Conservation (phyloP, 1,140 invertebrate species). For the Chrysoperla carnea region DNA sequence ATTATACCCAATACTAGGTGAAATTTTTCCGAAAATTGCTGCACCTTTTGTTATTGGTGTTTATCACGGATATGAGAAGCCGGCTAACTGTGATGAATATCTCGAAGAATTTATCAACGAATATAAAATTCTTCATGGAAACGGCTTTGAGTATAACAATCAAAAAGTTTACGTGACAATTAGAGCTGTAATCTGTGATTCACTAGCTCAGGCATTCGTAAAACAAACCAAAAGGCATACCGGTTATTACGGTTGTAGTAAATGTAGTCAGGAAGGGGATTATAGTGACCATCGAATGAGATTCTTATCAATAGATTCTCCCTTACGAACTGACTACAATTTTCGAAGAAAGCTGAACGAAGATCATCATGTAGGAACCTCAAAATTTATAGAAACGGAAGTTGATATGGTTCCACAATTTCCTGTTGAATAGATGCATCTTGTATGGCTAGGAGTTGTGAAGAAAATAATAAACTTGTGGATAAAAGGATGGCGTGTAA, state of each 20-base stretch:
- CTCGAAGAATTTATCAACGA: too few species aligned
- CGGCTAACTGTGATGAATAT: too few species aligned
- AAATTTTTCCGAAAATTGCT: too few species aligned
- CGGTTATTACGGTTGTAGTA: constrained; percentile 3
- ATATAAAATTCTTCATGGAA: too few species aligned
- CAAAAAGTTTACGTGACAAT: neutral
- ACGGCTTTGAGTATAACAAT: neutral
- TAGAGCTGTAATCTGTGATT: constrained; percentile 1
- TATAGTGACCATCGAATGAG: neutral
- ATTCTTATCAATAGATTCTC: neutral
- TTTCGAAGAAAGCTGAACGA: neutral
- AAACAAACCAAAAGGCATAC: constrained; percentile 2
- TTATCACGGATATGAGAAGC: too few species aligned
- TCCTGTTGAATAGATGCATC: neutral
- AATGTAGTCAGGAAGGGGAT: constrained; percentile 2
- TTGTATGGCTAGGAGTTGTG: neutral
- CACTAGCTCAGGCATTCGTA: constrained; percentile 1
- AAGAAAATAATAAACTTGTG: neutral
- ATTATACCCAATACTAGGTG: too few species aligned
- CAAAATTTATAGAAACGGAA: neutral
- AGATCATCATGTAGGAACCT: neutral
- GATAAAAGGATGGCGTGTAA: neutral
- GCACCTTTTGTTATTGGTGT: too few species aligned
- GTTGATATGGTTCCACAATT: neutral
- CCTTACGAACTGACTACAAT: too few species aligned